Evolutionary conservation across 1,140 invertebrate genomes (phyloP).

Genomic region (Drosophila arawakana): DNA sequence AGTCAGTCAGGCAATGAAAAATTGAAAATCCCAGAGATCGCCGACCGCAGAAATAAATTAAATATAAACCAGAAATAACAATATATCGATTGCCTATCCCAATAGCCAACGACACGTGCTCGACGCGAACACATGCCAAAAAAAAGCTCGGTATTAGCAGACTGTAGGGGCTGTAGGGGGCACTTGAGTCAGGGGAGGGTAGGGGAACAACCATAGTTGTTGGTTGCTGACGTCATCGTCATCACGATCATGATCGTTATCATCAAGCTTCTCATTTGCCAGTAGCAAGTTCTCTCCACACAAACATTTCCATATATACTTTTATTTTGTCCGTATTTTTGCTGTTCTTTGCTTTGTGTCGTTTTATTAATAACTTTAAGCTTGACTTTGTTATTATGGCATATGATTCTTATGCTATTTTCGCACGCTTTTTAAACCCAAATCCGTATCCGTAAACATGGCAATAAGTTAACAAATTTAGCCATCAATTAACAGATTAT

Average conservation of each 20-base stretch:
- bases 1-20: background rate
- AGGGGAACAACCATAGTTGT: background rate
- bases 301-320: background rate
- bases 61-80: constrained; percentile 27
- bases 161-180: background rate
- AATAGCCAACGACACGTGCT: constrained; percentile 35
- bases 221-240: constrained; percentile 17
- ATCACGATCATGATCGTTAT: constrained; percentile 12
- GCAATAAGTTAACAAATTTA: background rate
- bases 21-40: constrained; percentile 12
- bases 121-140: constrained; percentile 5
- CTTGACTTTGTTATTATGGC: background rate
- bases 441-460: constrained; percentile 1
- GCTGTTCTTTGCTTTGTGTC: background rate
- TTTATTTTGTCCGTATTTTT: background rate
- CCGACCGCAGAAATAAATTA: constrained; percentile 26
- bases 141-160: constrained; percentile 1
- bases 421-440: constrained; percentile 8
- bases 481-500: background rate
- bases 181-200: background rate
- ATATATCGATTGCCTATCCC: constrained; percentile 18
- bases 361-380: constrained; percentile 1
- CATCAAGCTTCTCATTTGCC: background rate
- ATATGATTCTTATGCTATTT: background rate
- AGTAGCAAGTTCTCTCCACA: constrained; percentile 4